Evolutionary conservation across 30 jellyfish, hydroid and myxozoan species (phyloP).

Genomic region (Chironex yamaguchii): DNA sequence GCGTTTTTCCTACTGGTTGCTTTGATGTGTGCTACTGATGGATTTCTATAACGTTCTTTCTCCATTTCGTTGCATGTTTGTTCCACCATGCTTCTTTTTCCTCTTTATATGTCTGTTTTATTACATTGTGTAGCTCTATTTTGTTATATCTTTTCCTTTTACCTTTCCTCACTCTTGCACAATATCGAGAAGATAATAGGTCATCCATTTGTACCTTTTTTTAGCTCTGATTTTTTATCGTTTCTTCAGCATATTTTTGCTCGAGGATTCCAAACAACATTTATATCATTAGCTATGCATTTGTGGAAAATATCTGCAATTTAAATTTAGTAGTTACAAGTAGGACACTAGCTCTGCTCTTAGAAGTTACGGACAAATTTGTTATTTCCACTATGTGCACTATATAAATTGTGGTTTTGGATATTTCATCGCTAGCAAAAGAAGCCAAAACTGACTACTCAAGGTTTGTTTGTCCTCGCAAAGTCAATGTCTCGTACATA

Average conservation of each 20-base stretch:
- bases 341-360: too few relatives aligned
- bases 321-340: too few relatives aligned
- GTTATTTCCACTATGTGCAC: too few relatives aligned
- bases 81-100: constrained; percentile 34
- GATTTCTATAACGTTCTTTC: constrained; percentile 6
- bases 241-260: constrained; percentile 46
- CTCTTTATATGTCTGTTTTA: constrained; percentile 25
- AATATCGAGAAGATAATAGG: constrained; percentile 32
- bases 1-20: constrained; percentile 24
- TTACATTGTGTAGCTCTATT: constrained; percentile 24
- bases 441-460: too few relatives aligned
- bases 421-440: too few relatives aligned
- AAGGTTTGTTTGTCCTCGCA: too few relatives aligned
- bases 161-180: constrained; percentile 57
- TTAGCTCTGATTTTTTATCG: constrained; percentile 17
- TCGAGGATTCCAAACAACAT: constrained; percentile 37
- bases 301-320: too few relatives aligned
- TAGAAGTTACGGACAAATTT: too few relatives aligned
- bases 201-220: constrained; percentile 18
- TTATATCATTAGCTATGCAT: too few relatives aligned
- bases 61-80: constrained; percentile 40
- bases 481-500: too few relatives aligned
- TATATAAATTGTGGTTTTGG: too few relatives aligned
- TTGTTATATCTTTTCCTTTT: constrained; percentile 39
- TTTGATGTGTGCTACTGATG: constrained; percentile 22